Conservation (phyloP, 2,888 invertebrate species). For the Eristalis pertinax region DNA sequence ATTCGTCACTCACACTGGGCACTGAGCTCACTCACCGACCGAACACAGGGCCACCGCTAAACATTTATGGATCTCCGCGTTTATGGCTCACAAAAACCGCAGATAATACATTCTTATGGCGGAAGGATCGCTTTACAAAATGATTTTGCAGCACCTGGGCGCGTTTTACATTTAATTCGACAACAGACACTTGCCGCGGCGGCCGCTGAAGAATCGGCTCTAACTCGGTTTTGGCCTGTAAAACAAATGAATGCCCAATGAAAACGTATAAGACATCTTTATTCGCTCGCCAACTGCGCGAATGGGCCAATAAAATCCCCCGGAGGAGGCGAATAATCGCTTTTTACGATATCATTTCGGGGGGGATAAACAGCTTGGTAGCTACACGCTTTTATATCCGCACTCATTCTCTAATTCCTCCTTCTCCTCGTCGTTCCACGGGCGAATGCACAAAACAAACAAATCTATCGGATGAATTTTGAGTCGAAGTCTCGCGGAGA, state of each 20-base stretch:
- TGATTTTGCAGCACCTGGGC: not conserved
- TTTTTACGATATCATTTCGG: slow-evolving; percentile 34
- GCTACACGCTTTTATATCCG: not conserved
- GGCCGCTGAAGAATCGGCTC: not conserved
- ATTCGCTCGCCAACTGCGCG: slow-evolving; percentile 22
- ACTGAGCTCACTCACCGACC: no score
- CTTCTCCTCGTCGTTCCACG: not conserved
- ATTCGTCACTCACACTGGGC: not conserved
- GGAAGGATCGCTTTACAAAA: not conserved
- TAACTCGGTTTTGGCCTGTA: not conserved
- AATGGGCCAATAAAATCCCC: slow-evolving; percentile 26
- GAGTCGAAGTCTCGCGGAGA: not conserved
- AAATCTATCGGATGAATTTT: not conserved
- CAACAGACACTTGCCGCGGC: not conserved
- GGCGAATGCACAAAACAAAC: not conserved
- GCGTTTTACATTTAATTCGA: not conserved
- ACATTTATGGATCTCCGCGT: slow-evolving; percentile 11
- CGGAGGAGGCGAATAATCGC: slow-evolving; percentile 22
- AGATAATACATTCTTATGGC: not conserved
- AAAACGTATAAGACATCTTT: not conserved
- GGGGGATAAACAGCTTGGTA: not conserved
- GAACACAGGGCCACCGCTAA: not conserved
- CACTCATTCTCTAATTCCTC: not conserved
- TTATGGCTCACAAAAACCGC: slow-evolving; percentile 17
- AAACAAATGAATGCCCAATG: not conserved